These are phyloP conservation scores for Lophotis ruficrista DNA, from an alignment of 2,113 vertebrate species.

Conservation along the genomic window DNA sequence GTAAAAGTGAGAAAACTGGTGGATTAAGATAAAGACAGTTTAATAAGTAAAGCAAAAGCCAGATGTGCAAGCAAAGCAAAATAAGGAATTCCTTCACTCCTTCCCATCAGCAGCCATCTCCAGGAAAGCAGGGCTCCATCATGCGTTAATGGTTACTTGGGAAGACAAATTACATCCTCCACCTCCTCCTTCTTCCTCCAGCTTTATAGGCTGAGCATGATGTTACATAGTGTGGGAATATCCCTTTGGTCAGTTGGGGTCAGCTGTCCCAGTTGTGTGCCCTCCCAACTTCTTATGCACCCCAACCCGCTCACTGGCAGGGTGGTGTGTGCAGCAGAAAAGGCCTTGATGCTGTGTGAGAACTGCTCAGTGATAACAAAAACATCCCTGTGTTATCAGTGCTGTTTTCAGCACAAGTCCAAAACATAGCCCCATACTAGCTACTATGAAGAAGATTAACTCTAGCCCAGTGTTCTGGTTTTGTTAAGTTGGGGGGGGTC, in stretches of 20 bases:
- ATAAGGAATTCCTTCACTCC: neutral
- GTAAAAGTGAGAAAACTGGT: neutral
- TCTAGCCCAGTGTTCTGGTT: no score
- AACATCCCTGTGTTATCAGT: neutral
- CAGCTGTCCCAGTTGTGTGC: neutral
- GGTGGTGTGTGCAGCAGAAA: neutral
- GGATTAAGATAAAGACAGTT: neutral
- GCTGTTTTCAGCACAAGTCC: no score
- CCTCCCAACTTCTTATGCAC: neutral
- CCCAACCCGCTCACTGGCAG: neutral
- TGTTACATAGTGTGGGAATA: neutral
- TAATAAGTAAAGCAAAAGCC: neutral
- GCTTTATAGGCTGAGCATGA: neutral
- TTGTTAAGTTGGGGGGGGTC: no score
- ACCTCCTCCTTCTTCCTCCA: neutral
- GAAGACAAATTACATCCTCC: neutral
- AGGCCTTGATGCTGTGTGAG: neutral
- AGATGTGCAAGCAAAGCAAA: fast-evolving
- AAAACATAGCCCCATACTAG: no score
- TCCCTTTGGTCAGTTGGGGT: neutral
- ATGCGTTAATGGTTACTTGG: neutral
- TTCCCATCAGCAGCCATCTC: fast-evolving
- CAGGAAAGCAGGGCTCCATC: neutral
- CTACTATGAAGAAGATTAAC: no score
- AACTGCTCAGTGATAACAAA: neutral